A percentile compares a stretch with the other conserved stretches of the same genome.
Evolutionary conservation across 2,888 invertebrate species (phyloP).

Genomic region (Lepidocyrtinus sp.): DNA sequence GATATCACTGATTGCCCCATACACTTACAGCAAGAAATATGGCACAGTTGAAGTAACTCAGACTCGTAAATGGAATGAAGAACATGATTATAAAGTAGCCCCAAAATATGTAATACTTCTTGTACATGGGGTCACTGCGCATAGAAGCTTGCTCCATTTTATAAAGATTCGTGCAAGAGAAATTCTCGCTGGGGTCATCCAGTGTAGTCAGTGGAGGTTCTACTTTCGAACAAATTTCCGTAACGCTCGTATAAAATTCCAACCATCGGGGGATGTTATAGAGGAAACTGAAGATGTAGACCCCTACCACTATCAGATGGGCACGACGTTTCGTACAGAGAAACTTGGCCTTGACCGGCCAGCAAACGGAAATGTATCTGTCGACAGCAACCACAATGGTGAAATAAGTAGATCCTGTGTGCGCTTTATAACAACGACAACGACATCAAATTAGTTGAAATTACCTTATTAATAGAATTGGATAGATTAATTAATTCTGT

Average conservation of each 20-base stretch:
- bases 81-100: constrained; percentile 64
- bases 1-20: constrained; percentile 2
- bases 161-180: constrained; percentile 38
- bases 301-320: constrained; percentile 23
- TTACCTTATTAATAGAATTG: not conserved
- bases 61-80: constrained; percentile 63
- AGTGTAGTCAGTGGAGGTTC: constrained; percentile 3
- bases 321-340: constrained; percentile 54
- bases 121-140: constrained; percentile 56
- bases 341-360: constrained; percentile 60
- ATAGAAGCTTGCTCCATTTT: constrained; percentile 61
- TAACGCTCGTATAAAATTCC: constrained; percentile 59
- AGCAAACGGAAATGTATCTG: constrained; percentile 60
- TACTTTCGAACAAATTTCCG: not conserved
- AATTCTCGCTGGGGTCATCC: not conserved
- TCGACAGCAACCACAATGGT: constrained; percentile 62
- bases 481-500: not conserved
- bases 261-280: constrained; percentile 64
- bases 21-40: constrained; percentile 65
- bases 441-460: not conserved
- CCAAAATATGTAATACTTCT: constrained; percentile 66
- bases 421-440: constrained; percentile 37
- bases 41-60: constrained; percentile 64
- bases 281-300: constrained; percentile 48
- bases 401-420: constrained; percentile 61